Evolutionary conservation across 2,113 vertebrate species (phyloP).

Genomic region (Picathartes gymnocephalus): DNA sequence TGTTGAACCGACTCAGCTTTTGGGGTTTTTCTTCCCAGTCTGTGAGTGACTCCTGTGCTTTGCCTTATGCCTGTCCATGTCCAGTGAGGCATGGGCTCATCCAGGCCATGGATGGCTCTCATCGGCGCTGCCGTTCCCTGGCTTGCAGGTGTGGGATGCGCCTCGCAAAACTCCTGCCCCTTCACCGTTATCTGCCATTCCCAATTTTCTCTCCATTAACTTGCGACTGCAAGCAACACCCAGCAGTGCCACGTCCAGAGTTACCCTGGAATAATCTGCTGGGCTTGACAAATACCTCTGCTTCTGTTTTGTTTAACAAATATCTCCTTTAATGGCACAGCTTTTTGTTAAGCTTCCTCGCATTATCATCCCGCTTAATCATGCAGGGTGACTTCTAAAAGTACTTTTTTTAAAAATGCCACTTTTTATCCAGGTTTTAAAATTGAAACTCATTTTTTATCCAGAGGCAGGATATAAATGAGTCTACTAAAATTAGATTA

Average conservation of each 20-base stretch:
- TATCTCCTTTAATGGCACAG: background rate
- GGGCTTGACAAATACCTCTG: background rate
- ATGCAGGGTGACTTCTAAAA: constrained; percentile 31
- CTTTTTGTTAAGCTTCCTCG: background rate
- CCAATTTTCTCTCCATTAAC: background rate
- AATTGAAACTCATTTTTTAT: constrained; percentile 57
- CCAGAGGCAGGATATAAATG: constrained; percentile 62
- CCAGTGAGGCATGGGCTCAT: accelerated
- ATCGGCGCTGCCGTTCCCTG: accelerated
- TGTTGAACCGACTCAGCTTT: background rate
- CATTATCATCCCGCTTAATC: constrained; percentile 10
- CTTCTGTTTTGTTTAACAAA: constrained; percentile 16
- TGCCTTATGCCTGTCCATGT: accelerated
- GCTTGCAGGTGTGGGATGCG: accelerated
- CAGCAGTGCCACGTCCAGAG: background rate
- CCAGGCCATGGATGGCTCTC: background rate
- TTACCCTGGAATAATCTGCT: background rate
- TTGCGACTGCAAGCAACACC: accelerated
- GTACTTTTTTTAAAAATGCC: constrained; percentile 29
- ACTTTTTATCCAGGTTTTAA: constrained; percentile 58
- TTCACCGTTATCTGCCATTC: background rate
- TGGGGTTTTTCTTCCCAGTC: accelerated
- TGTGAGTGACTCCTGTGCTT: background rate
- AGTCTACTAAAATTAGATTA: constrained; percentile 67
- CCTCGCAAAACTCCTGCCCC: background rate